These are phyloP conservation scores for Podarcis raffonei DNA, from an alignment of 2,113 vertebrate species.

Conservation along the genomic window DNA sequence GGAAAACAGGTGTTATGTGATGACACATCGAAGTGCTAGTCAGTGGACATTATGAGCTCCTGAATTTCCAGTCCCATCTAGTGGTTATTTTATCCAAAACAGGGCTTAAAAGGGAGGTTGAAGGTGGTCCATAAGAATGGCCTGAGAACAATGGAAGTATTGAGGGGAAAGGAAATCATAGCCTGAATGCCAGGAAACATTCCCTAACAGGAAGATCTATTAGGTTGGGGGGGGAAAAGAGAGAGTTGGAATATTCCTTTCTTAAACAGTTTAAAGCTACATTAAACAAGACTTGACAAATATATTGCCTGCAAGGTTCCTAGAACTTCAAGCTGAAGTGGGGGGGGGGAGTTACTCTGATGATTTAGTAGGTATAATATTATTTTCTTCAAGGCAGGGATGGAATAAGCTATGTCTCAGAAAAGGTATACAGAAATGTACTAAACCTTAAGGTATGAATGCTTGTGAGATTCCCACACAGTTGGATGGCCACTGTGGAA, in stretches of 20 bases:
- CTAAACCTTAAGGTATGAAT: background rate
- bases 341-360: fast-evolving
- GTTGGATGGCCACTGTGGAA: too few relatives aligned
- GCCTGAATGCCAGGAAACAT: background rate
- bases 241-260: background rate
- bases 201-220: background rate
- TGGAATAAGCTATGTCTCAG: background rate
- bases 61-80: background rate
- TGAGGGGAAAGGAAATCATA: background rate
- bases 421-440: background rate
- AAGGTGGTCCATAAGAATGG: background rate
- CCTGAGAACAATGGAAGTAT: background rate
- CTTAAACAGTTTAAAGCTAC: background rate
- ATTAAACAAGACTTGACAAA: constrained; percentile 6
- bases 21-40: too few relatives aligned
- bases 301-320: background rate
- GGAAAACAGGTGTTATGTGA: too few relatives aligned
- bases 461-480: too few relatives aligned
- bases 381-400: background rate
- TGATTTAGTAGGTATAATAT: background rate
- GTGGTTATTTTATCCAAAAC: background rate
- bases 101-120: background rate
- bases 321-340: background rate
- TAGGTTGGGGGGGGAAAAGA: background rate
- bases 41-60: background rate